Evolutionary conservation across 2,113 vertebrate genomes (phyloP).

Genomic region (Catagonus wagneri): DNA sequence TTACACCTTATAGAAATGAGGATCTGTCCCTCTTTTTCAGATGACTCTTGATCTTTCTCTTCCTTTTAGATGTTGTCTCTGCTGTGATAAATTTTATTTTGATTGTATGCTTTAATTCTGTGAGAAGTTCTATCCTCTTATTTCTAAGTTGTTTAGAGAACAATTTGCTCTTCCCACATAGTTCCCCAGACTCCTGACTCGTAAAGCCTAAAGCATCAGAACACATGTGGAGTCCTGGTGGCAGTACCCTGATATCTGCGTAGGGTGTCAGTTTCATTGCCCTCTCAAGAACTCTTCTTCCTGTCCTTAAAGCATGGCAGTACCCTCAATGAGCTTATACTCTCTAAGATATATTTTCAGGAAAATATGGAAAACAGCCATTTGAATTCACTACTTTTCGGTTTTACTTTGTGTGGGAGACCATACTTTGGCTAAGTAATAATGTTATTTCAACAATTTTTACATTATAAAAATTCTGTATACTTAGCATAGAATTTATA

Average conservation of each 20-base stretch:
- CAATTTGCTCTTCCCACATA: background rate
- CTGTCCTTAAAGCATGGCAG: background rate
- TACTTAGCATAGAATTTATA: background rate
- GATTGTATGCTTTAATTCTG: constrained; percentile 30
- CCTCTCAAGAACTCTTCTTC: background rate
- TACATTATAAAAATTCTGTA: background rate
- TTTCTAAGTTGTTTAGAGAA: background rate
- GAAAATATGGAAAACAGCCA: background rate
- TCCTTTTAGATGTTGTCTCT: constrained; percentile 34
- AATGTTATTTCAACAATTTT: background rate
- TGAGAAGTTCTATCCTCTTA: constrained; percentile 24
- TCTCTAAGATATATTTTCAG: constrained; percentile 5
- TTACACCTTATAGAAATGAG: background rate
- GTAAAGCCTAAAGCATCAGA: background rate
- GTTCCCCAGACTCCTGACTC: no score
- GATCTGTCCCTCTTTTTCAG: background rate
- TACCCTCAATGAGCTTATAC: background rate
- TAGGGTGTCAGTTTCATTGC: background rate
- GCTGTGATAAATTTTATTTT: constrained; percentile 27
- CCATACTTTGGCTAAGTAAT: background rate
- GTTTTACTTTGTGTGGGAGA: background rate
- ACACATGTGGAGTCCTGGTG: background rate
- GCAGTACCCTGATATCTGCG: background rate
- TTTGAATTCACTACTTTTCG: background rate
- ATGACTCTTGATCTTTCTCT: background rate